Conservation (phyloP, 2,888 invertebrate genomes). For the Tachina fera region DNA sequence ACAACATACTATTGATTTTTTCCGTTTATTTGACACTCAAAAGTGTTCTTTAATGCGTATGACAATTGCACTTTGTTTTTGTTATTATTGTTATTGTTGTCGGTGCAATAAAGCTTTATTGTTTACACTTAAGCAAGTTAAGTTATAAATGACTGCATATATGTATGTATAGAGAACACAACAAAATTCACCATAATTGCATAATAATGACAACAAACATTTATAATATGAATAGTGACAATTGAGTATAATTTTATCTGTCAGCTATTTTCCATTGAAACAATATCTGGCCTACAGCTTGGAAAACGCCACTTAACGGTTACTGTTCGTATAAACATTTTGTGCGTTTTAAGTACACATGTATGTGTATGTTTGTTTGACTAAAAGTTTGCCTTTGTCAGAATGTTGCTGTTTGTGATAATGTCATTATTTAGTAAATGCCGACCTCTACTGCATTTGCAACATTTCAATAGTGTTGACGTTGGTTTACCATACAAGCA, state of each 20-base stretch:
- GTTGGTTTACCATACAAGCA: slow-evolving; percentile 5
- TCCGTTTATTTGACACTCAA: too few species aligned
- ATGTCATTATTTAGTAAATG: slow-evolving; percentile 15
- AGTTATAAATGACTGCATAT: slow-evolving; percentile 15
- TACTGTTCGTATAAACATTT: slow-evolving; percentile 15
- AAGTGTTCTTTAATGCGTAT: neutral
- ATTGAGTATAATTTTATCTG: slow-evolving; percentile 66
- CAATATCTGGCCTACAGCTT: slow-evolving; percentile 50
- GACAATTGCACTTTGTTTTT: neutral
- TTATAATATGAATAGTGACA: slow-evolving; percentile 57
- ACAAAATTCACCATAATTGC: slow-evolving; percentile 57
- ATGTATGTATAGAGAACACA: neutral
- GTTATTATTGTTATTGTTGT: slow-evolving; percentile 9
- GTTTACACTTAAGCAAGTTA: neutral
- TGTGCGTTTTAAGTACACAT: neutral
- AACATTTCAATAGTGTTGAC: slow-evolving; percentile 16
- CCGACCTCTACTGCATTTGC: neutral
- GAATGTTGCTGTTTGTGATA: slow-evolving; percentile 16
- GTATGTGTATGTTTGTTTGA: neutral
- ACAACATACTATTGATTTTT: too few species aligned
- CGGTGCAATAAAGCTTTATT: neutral
- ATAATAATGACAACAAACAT: slow-evolving; percentile 55
- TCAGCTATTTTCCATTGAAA: slow-evolving; percentile 53
- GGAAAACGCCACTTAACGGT: slow-evolving; percentile 44
- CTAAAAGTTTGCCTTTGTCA: neutral